These are phyloP conservation scores for Alexandromys oeconomus DNA, from an alignment of 2,797 vertebrate species.

Conservation along the genomic window DNA sequence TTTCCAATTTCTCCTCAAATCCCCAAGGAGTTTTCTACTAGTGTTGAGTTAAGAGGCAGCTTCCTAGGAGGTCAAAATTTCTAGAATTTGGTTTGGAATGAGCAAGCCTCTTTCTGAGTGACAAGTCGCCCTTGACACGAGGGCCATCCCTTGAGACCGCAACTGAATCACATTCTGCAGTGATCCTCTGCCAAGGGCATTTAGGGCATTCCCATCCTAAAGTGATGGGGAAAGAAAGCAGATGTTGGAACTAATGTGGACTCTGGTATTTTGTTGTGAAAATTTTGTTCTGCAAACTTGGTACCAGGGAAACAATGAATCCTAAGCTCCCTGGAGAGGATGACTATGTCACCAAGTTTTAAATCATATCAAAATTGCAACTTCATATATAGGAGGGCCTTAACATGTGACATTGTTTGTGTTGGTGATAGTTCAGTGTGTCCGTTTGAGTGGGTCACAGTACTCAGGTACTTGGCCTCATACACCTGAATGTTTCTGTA, in stretches of 20 bases:
- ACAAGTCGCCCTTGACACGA: conserved; percentile 2
- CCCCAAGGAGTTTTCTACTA: not conserved
- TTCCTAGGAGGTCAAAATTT: conserved; percentile 45
- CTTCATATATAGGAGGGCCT: not conserved
- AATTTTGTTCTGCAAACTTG: conserved; percentile 20
- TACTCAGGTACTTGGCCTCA: not conserved
- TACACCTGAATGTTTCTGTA: not conserved
- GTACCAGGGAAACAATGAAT: not conserved
- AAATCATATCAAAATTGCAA: not conserved
- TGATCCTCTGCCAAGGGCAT: not conserved
- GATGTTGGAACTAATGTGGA: not conserved
- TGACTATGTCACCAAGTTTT: not conserved
- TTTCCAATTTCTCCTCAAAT: conserved; percentile 55
- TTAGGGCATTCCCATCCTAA: not conserved
- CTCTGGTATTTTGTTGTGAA: not conserved
- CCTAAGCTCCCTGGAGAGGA: not conserved
- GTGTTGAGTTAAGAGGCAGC: not conserved
- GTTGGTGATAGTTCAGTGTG: not conserved
- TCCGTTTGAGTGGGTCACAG: not conserved
- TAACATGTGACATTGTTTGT: not conserved
- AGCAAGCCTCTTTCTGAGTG: not conserved
- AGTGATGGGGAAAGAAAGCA: not conserved
- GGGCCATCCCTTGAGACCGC: conserved; percentile 26
- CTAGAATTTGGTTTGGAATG: conserved; percentile 58
- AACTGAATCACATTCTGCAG: not conserved